Percentiles rank a stretch among this genome's conserved stretches.
Evolutionary conservation across 2,888 invertebrate genomes (phyloP).

Genomic region (Arge pagana): DNA sequence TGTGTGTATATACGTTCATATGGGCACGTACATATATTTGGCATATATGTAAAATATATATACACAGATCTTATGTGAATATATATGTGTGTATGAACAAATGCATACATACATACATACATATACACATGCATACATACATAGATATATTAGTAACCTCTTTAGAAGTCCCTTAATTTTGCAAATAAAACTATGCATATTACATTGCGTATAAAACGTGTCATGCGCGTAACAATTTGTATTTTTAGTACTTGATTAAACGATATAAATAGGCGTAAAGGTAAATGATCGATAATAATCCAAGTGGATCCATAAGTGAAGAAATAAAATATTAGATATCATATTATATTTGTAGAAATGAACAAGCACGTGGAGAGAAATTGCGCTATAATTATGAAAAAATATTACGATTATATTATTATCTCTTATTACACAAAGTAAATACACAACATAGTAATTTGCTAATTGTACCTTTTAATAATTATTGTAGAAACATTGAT

Average conservation of each 20-base stretch:
- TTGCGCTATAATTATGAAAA: conserved; percentile 52
- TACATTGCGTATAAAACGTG: conserved; percentile 38
- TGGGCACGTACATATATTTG: too few species aligned
- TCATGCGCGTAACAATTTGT: conserved; percentile 49
- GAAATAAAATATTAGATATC: conserved; percentile 51
- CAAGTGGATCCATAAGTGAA: conserved; percentile 49
- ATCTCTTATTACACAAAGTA: conserved; percentile 57
- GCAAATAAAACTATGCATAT: conserved; percentile 46
- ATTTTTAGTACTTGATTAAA: conserved; percentile 57
- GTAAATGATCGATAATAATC: conserved; percentile 53
- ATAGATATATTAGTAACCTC: conserved; percentile 20
- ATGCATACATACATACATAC: not conserved
- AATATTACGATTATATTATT: conserved; percentile 45
- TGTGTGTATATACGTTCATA: too few species aligned
- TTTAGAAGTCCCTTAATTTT: conserved; percentile 51
- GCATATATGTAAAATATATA: too few species aligned
- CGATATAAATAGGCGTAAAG: conserved; percentile 51
- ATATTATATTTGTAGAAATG: conserved; percentile 56
- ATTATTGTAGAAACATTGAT: conserved; percentile 57
- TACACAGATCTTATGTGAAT: too few species aligned
- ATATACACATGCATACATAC: conserved; percentile 11
- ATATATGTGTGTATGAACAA: not conserved
- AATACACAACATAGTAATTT: conserved; percentile 58
- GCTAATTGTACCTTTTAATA: conserved; percentile 59
- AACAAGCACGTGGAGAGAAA: conserved; percentile 47